Evolutionary conservation across 2,113 vertebrate genomes (phyloP).

Genomic region (Silurus asotus): DNA sequence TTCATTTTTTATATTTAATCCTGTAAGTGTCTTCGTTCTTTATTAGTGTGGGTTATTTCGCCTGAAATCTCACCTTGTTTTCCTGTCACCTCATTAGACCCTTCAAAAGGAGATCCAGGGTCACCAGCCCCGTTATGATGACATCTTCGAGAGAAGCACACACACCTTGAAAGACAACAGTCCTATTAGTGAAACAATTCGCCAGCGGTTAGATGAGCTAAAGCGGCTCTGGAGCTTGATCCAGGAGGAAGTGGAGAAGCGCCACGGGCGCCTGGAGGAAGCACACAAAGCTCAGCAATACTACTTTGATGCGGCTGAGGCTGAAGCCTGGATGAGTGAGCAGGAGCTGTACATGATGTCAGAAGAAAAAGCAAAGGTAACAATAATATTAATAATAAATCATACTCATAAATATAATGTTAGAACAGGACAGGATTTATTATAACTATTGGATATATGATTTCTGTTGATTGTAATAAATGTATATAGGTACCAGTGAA

Average conservation of each 20-base stretch:
- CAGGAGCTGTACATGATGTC: slow-evolving; percentile 99
- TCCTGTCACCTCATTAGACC: slow-evolving; percentile 71
- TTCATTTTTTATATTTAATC: not conserved
- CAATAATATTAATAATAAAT: not conserved
- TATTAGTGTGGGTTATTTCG: not conserved
- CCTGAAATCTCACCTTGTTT: not conserved
- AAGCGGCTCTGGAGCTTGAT: slow-evolving; percentile 84
- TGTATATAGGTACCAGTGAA: not conserved
- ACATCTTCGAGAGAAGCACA: slow-evolving; percentile 89
- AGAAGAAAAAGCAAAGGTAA: slow-evolving; percentile 97
- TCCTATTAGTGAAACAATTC: slow-evolving; percentile 76
- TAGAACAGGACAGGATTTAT: not conserved
- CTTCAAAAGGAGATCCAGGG: slow-evolving; percentile 97
- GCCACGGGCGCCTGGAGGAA: slow-evolving; percentile 86
- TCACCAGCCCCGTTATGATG: slow-evolving; percentile 90
- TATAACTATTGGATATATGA: not conserved
- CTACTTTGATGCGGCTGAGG: slow-evolving; percentile 93
- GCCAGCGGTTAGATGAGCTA: slow-evolving; percentile 81
- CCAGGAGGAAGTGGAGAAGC: slow-evolving; percentile 82
- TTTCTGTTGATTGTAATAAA: not conserved
- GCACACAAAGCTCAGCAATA: slow-evolving; percentile 93
- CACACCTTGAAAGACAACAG: slow-evolving; percentile 79
- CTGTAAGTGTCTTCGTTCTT: not conserved
- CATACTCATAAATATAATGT: not conserved
- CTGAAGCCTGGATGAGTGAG: slow-evolving; percentile 98